Evolutionary conservation across 2,113 vertebrate species (phyloP).

Genomic region (Leuciscus idus): DNA sequence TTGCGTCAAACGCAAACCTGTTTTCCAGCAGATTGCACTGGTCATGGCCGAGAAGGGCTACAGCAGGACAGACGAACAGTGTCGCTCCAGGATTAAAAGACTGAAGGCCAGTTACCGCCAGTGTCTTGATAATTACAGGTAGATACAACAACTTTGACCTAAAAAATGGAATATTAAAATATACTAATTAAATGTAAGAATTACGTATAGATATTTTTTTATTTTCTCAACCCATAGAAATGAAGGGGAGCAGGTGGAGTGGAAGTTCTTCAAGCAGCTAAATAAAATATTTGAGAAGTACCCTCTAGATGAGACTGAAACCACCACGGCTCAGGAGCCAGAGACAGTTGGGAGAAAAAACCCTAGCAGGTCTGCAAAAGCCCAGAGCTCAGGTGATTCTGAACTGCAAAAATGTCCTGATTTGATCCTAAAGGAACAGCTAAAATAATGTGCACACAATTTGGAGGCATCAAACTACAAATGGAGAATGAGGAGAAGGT

Average conservation of each 20-base stretch:
- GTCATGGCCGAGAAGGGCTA: slow-evolving; percentile 68
- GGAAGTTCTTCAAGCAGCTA: slow-evolving; percentile 40
- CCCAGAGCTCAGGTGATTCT: slow-evolving; percentile 4
- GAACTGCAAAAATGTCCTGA: not conserved
- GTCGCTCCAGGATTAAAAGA: slow-evolving; percentile 76
- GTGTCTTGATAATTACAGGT: slow-evolving; percentile 69
- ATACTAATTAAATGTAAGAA: not conserved
- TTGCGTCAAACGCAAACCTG: slow-evolving; percentile 72
- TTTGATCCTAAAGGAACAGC: not conserved
- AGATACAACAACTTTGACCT: slow-evolving; percentile 6
- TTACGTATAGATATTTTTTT: not conserved
- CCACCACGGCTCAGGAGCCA: not conserved
- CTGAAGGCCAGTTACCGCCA: slow-evolving; percentile 72
- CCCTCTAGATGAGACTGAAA: not conserved
- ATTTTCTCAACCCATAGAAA: slow-evolving; percentile 11
- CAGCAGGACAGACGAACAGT: slow-evolving; percentile 71
- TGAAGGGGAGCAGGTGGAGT: slow-evolving; percentile 18
- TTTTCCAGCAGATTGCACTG: slow-evolving; percentile 71
- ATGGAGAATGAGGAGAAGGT: not conserved
- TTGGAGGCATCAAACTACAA: not conserved
- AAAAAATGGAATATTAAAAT: not conserved
- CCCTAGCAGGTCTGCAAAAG: not conserved
- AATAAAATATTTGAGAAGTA: slow-evolving; percentile 35
- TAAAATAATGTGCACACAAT: not conserved
- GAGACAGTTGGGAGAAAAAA: not conserved